A percentile compares a stretch with the other conserved stretches of the same genome.
Conservation (phyloP, 2,888 invertebrate species). For the Pyralis farinalis region DNA sequence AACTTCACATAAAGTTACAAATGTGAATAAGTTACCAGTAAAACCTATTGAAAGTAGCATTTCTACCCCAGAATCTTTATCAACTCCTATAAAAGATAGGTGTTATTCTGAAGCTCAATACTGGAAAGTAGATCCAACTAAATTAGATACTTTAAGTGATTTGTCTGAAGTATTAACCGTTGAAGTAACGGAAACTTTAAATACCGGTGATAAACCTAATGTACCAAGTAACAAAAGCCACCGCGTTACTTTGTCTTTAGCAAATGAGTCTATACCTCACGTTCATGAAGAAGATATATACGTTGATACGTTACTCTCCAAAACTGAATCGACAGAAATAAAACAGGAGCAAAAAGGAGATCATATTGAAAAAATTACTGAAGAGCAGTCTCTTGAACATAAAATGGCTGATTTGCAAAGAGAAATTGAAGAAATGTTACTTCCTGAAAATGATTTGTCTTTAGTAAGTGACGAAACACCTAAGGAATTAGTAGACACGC, state of each 20-base stretch:
- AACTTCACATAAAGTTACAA: slow-evolving; percentile 12
- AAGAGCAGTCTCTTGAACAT: slow-evolving; percentile 62
- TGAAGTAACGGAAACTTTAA: slow-evolving; percentile 25
- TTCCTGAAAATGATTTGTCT: slow-evolving; percentile 71
- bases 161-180: slow-evolving; percentile 48
- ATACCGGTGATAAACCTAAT: no score
- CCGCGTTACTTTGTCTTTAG: no score
- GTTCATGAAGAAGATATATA: no score
- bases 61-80: slow-evolving; percentile 61
- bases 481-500: slow-evolving; percentile 48
- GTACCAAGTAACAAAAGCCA: no score
- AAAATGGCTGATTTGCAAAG: slow-evolving; percentile 74
- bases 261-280: no score
- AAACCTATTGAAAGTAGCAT: slow-evolving; percentile 36
- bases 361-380: slow-evolving; percentile 21
- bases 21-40: slow-evolving; percentile 8
- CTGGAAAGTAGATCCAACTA: slow-evolving; percentile 61
- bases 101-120: slow-evolving; percentile 67
- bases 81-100: slow-evolving; percentile 68
- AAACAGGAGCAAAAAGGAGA: slow-evolving; percentile 21
- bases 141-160: slow-evolving; percentile 35
- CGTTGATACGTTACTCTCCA: no score
- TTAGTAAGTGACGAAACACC: slow-evolving; percentile 53
- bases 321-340: no score
- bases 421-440: slow-evolving; percentile 72